A percentile compares a stretch with the other conserved stretches of the same genome.
These are phyloP conservation scores for Philopotamus ludificatus DNA, from an alignment of 1,140 invertebrate species.

Conservation along the genomic window DNA sequence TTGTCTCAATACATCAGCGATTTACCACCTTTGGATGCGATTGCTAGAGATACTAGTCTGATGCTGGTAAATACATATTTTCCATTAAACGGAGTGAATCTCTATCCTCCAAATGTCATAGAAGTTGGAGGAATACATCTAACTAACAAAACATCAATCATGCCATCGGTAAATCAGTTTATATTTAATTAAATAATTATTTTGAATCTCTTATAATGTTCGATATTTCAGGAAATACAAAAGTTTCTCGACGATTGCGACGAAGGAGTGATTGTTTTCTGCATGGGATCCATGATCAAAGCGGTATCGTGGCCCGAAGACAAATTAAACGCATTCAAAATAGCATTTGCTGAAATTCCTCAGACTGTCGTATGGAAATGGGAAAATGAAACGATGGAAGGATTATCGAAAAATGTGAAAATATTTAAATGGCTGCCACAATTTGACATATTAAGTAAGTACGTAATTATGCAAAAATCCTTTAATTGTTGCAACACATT, in stretches of 20 bases:
- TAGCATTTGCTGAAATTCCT: slow-evolving; percentile 46
- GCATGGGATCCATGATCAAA: slow-evolving; percentile 45
- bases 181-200: not conserved
- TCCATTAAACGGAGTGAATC: slow-evolving; percentile 53
- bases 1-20: slow-evolving; percentile 57
- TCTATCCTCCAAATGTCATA: slow-evolving; percentile 57
- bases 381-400: slow-evolving; percentile 44
- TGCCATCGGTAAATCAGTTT: not conserved
- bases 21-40: slow-evolving; percentile 54
- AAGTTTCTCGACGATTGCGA: slow-evolving; percentile 41
- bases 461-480: slow-evolving; percentile 33
- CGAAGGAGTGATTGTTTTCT: slow-evolving; percentile 47
- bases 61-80: slow-evolving; percentile 61
- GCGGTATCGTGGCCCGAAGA: slow-evolving; percentile 37
- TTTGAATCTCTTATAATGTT: slow-evolving; percentile 2
- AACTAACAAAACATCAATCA: slow-evolving; percentile 46
- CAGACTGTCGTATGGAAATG: slow-evolving; percentile 55
- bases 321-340: slow-evolving; percentile 46
- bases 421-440: slow-evolving; percentile 45
- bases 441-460: slow-evolving; percentile 50
- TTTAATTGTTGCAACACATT: not conserved
- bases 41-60: slow-evolving; percentile 56
- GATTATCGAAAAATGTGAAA: slow-evolving; percentile 42
- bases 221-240: slow-evolving; percentile 43
- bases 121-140: slow-evolving; percentile 64